Base-by-base conservation (phyloP, 2,797 vertebrate species). In the Tokudaia tokunoshimensis region DNA sequence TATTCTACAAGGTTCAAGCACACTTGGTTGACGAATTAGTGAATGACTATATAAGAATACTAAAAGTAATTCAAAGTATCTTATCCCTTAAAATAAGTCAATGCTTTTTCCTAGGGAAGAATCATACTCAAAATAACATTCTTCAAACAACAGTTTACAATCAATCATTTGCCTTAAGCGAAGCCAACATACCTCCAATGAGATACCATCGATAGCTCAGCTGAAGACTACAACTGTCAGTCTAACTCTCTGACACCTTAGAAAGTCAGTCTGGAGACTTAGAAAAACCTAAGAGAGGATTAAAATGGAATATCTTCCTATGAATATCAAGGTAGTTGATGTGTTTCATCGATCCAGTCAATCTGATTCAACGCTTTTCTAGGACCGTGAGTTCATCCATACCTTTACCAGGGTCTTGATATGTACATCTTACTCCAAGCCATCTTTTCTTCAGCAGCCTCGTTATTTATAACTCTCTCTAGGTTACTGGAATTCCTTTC, bases 91-190 rank as follows among this genome's bases (percentile, higher is more conserved):
- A 95, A 96, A 92, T 41, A 92, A 92, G 52, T 37, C 14, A 93
- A 83, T 3, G 47, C 59, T 94, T 94, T 59, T 72, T 34, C 67
- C 85, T 31, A 50, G 44, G 20, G n/a, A 89, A 88, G 6, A 81
- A 20, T 4, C 6, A 67, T 55, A 78, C 59, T 79, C 2, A 91
- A 83, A 92, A 86, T 80, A 92, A 17, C 10, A 96, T 59, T 83
- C 72, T 94, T 63, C 20, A 92, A 85, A 92, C 34, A 92, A 37
- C n/a, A 31, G 20, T 20, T 61, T 72, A 84, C 9, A 80, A 92
- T 79, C 85, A 72, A 93, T 84, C 72, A 92, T 90, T 94, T 93
- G n/a, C 61, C 75, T 87, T 93, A 95, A 93, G 22, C 31, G 34
- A 83, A 8, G 19, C 34, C 44, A 92, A 75, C 22, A 41, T 22